Percentiles rank a stretch among this genome's conserved stretches.
These are phyloP conservation scores for Mycalesis mineus DNA, from an alignment of 2,888 invertebrate species.

Conservation along the genomic window DNA sequence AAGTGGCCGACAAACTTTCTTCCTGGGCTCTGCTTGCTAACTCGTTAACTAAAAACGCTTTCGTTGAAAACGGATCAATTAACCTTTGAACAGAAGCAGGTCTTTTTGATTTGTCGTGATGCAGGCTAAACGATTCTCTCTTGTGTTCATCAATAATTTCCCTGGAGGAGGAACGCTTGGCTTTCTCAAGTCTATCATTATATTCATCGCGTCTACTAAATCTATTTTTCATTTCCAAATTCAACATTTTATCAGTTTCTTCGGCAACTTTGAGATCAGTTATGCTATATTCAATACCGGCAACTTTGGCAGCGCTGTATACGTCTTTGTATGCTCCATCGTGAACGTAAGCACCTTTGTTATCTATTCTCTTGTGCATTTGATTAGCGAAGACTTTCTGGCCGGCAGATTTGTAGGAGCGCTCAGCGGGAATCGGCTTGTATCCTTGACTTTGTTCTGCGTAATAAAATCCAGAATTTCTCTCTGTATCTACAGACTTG, in stretches of 20 bases:
- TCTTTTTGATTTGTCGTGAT: constrained; percentile 60
- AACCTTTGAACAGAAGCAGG: constrained; percentile 59
- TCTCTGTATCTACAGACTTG: constrained; percentile 57
- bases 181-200: constrained; percentile 46
- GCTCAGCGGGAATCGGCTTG: constrained; percentile 64
- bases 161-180: constrained; percentile 58
- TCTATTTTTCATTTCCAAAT: constrained; percentile 61
- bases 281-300: constrained; percentile 68
- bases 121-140: constrained; percentile 55
- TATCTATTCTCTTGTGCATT: constrained; percentile 73
- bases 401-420: constrained; percentile 66
- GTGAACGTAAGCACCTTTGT: constrained; percentile 71
- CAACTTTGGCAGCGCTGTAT: constrained; percentile 66
- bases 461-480: constrained; percentile 39
- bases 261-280: constrained; percentile 74
- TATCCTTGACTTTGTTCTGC: constrained; percentile 49
- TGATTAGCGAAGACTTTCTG: constrained; percentile 73
- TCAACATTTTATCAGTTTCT: constrained; percentile 70
- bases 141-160: constrained; percentile 60
- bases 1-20: constrained; percentile 47
- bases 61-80: constrained; percentile 61
- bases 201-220: constrained; percentile 64
- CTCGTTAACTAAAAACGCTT: constrained; percentile 67
- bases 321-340: constrained; percentile 72
- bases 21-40: constrained; percentile 49